Base-by-base conservation (phyloP, 2,888 invertebrate genomes). In the Lasius platythorax region DNA sequence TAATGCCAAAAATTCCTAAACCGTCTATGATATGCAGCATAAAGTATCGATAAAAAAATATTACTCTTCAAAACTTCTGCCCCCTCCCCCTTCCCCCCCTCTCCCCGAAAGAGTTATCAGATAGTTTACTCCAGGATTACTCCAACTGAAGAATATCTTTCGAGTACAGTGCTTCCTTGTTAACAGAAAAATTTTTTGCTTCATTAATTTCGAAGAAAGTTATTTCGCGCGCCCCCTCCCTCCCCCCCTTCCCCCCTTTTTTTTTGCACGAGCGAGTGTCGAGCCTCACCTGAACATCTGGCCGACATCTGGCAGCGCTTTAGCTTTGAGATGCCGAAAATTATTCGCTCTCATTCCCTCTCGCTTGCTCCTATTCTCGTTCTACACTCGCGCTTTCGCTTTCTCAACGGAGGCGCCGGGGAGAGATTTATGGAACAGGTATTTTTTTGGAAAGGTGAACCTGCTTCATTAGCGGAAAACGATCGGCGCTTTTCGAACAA, bases 321-420 rank as follows among this genome's bases (percentile, higher is more conserved):
- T 53, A 53, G 53, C 53, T 53, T 53, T 53, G 53, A 23, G 23
- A 53, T 53, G n/a, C 53, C 53, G 53, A 53, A 53, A 53, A 53
- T n/a, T 53, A 53, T n/a, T 53, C 53, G 53, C 53, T 53, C 53
- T 53, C n/a, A 53, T 53, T 53, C 50, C n/a, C 50, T n/a, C 18
- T 50, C 53, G n/a, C n/a, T 53, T 8, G 53, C 8, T 53, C 53
- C n/a, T 53, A 53, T 2, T 53, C 53, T 53, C 53, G 2, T 53
- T n/a, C n/a, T 23, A 23, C 3, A 53, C 8, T 53, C n/a, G 53
- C n/a, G 8, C 53, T 53, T 3, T 53, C 53, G 6, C 50, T 37
- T 37, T 50, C 50, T 18, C 50, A 1, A n/a, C 53, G 53, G 53
- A 53, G 53, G 53, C 53, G 53, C 53, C 53, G n/a, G 18, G n/a